A percentile compares a stretch with the other conserved stretches of the same genome.
phyloP scores from a whole-genome alignment of 2,797 vertebrate genomes.

The Lepus oiostolus region DNA sequence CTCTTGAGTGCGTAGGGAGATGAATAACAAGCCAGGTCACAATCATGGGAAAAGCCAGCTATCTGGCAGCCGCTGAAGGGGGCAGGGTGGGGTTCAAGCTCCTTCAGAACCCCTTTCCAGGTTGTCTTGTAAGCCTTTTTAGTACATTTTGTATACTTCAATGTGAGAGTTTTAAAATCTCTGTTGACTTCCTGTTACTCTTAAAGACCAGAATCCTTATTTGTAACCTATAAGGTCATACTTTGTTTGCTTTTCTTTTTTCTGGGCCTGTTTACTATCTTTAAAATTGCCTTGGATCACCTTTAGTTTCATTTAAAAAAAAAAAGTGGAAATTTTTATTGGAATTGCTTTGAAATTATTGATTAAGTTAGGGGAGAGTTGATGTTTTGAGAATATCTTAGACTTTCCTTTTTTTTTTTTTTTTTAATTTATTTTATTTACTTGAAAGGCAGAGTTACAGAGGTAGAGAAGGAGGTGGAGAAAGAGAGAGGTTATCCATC shows the following conservation, averaged over 20 bases:
- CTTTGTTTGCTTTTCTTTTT: neutral
- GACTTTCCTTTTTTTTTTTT: neutral
- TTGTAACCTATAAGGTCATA: neutral
- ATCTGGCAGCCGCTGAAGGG: no score
- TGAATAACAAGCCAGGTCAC: no score
- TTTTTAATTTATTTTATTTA: no score
- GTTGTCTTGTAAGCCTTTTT: neutral
- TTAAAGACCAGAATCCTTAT: neutral
- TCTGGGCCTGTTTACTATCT: neutral
- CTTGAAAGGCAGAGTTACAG: no score
- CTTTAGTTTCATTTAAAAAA: neutral
- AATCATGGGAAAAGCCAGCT: no score
- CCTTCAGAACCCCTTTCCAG: neutral
- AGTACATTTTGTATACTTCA: neutral
- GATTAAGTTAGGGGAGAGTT: neutral
- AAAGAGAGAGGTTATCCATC: no score
- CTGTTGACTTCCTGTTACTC: neutral
- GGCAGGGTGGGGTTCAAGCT: no score
- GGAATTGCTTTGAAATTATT: constrained; percentile 2
- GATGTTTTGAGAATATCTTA: constrained; percentile 33
- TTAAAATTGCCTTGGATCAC: constrained; percentile 1
- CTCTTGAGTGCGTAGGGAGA: no score
- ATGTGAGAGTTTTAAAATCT: constrained; percentile 29
- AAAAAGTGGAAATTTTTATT: neutral
- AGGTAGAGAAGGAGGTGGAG: no score